A percentile compares a stretch with the other conserved stretches of the same genome.
Conservation (phyloP, 2,797 vertebrate genomes). For the Morelia viridis region DNA sequence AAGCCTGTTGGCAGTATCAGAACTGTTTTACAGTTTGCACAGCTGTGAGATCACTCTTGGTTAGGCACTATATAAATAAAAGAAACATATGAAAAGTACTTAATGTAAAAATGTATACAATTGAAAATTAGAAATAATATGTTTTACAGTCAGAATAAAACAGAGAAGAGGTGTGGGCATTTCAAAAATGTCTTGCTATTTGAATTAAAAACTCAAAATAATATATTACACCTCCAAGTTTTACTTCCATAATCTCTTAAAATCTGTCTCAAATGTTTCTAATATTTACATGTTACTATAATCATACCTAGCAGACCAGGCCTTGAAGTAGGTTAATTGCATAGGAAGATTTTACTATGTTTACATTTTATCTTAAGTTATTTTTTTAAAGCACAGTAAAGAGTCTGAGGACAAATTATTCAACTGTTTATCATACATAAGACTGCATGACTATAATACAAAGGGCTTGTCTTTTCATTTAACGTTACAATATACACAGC, state of each 20-base stretch:
- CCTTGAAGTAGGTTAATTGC: conserved; percentile 73
- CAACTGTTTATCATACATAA: conserved; percentile 99
- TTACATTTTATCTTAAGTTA: conserved; percentile 75
- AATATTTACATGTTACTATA: conserved; percentile 61
- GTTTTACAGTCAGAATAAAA: conserved; percentile 39
- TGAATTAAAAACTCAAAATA: conserved; percentile 68
- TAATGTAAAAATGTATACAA: conserved; percentile 19
- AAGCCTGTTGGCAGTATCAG: background rate
- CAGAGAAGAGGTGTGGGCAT: conserved; percentile 42
- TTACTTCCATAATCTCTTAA: conserved; percentile 66
- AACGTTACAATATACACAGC: conserved; percentile 99
- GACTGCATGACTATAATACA: conserved; percentile 99
- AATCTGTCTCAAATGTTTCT: conserved; percentile 58
- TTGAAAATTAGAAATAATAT: conserved; percentile 15
- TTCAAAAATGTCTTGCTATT: conserved; percentile 59
- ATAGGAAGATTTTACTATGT: conserved; percentile 76
- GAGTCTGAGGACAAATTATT: conserved; percentile 95
- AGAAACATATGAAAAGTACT: background rate
- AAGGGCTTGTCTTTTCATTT: conserved; percentile 92
- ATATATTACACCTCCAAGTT: conserved; percentile 66
- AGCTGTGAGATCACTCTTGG: background rate
- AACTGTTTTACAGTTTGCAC: background rate
- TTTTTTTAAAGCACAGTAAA: conserved; percentile 78
- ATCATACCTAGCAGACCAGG: conserved; percentile 71
- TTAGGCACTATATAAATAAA: background rate